A percentile compares a stretch with the other conserved stretches of the same genome.
Evolutionary conservation across 2,113 vertebrate genomes (phyloP).

Genomic region (Peromyscus leucopus): DNA sequence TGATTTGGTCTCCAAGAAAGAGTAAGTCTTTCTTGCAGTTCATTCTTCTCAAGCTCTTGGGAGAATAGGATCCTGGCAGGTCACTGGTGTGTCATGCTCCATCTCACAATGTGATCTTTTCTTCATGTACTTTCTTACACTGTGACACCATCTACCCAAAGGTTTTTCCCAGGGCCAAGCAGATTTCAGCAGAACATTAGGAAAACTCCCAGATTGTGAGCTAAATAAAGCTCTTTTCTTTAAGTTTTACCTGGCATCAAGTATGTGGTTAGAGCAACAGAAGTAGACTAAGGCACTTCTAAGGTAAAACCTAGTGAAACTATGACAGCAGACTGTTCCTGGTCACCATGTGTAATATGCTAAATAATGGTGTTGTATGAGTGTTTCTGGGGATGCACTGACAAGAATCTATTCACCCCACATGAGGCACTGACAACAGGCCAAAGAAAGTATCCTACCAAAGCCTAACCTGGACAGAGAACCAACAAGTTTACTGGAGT

Average conservation of each 20-base stretch:
- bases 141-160: not conserved
- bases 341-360: not conserved
- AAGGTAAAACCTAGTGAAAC: not conserved
- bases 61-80: not conserved
- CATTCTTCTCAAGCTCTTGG: not conserved
- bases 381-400: not conserved
- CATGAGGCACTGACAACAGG: not conserved
- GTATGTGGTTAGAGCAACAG: not conserved
- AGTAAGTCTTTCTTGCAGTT: not conserved
- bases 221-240: not conserved
- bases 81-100: too few relatives aligned
- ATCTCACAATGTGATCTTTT: not conserved
- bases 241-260: not conserved
- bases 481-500: not conserved
- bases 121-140: not conserved
- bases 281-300: not conserved
- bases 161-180: not conserved
- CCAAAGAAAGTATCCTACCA: not conserved
- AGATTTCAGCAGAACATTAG: too few relatives aligned
- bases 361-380: not conserved
- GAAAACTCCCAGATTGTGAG: not conserved
- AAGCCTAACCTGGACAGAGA: not conserved
- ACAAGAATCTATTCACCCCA: not conserved
- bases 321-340: not conserved
- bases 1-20: not conserved